These are phyloP conservation scores for Drosophila saltans DNA, from an alignment of 1,140 invertebrate genomes.

Conservation along the genomic window DNA sequence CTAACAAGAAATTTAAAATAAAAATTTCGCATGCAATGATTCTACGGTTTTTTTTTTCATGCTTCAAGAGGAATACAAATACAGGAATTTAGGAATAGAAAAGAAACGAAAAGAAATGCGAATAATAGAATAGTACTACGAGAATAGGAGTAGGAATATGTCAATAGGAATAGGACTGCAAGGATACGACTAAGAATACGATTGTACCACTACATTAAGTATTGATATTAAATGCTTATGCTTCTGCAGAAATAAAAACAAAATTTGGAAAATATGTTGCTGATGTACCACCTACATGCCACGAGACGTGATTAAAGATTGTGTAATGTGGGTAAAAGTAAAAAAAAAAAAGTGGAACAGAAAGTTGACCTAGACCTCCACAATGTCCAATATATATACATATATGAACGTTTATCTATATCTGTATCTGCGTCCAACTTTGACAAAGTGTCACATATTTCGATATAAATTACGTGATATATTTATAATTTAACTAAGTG, in stretches of 20 bases:
- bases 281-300: background rate
- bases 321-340: background rate
- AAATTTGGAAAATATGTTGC: background rate
- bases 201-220: too few relatives aligned
- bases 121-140: too few relatives aligned
- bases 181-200: too few relatives aligned
- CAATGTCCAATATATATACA: background rate
- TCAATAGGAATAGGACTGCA: too few relatives aligned
- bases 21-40: background rate
- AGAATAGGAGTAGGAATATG: too few relatives aligned
- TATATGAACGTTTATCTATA: background rate
- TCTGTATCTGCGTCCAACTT: background rate
- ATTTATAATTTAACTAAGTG: constrained; percentile 1
- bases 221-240: too few relatives aligned
- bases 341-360: constrained; percentile 2
- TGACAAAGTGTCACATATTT: constrained; percentile 6
- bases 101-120: too few relatives aligned
- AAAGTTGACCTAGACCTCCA: constrained; percentile 8
- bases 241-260: too few relatives aligned
- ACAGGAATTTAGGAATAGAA: too few relatives aligned
- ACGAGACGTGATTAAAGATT: background rate
- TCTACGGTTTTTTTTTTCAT: background rate
- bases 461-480: constrained; percentile 3
- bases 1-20: background rate
- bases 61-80: background rate